Conservation (phyloP, 2,888 invertebrate species). For the Antheraea assamensis region DNA sequence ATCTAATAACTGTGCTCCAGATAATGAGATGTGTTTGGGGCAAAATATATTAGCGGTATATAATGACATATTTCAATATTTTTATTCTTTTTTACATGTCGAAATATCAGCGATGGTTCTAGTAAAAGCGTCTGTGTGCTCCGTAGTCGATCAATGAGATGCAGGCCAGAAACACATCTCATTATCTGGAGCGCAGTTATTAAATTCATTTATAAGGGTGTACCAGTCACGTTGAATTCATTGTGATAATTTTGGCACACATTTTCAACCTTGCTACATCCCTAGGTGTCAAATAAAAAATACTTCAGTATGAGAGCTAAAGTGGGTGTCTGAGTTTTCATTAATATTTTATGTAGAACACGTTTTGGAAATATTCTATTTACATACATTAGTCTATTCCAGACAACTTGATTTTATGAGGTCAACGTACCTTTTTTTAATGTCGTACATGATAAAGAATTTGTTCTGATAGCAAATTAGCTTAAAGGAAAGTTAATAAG, state of each 20-base stretch:
- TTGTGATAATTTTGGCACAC: background rate
- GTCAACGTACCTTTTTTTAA: background rate
- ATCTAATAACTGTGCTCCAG: no score
- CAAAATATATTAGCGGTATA: no score
- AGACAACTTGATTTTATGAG: background rate
- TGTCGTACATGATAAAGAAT: background rate
- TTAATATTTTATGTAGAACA: background rate
- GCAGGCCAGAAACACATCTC: no score
- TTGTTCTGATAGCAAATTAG: background rate
- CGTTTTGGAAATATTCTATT: background rate
- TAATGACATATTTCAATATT: no score
- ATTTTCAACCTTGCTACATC: background rate
- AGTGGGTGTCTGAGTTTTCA: background rate
- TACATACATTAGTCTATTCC: background rate
- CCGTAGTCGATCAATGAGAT: no score
- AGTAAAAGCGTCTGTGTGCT: no score
- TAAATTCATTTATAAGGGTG: no score
- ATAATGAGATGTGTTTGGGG: no score
- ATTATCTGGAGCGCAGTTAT: no score
- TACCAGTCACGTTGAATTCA: no score
- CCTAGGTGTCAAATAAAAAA: background rate
- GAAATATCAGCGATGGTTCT: no score
- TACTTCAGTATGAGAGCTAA: background rate
- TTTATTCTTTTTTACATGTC: no score
- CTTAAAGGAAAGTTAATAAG: background rate